Conservation (phyloP, 2,113 vertebrate genomes). For the Ornithorhynchus anatinus region DNA sequence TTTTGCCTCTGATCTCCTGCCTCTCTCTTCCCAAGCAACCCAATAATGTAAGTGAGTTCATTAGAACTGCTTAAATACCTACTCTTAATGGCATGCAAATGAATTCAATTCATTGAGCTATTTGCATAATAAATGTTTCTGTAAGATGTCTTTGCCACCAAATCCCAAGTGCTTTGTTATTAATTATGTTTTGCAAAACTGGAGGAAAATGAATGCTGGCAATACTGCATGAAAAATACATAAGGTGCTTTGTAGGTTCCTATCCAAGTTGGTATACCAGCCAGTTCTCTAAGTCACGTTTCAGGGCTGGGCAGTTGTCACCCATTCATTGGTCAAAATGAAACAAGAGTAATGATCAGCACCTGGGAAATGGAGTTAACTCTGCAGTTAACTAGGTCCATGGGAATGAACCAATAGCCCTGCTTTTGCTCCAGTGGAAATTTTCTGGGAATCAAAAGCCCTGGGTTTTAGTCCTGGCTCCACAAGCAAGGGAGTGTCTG, state of each 20-base stretch:
- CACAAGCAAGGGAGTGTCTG: too few relatives aligned
- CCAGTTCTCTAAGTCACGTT: too few relatives aligned
- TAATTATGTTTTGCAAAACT: slow-evolving; percentile 31
- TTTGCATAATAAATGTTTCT: slow-evolving; percentile 40
- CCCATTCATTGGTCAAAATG: too few relatives aligned
- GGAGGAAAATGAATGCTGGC: not conserved
- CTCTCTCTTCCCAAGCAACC: not conserved
- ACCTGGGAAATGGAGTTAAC: too few relatives aligned
- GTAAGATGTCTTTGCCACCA: slow-evolving; percentile 11
- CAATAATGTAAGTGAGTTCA: slow-evolving; percentile 8
- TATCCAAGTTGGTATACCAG: not conserved
- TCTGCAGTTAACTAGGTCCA: too few relatives aligned
- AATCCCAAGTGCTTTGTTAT: slow-evolving; percentile 33
- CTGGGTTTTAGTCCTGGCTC: too few relatives aligned
- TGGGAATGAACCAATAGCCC: too few relatives aligned
- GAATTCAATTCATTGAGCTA: slow-evolving; percentile 5
- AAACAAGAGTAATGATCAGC: too few relatives aligned
- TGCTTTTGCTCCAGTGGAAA: too few relatives aligned
- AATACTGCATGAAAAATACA: slow-evolving; percentile 6
- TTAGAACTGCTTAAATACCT: not conserved
- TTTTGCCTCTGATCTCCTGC: not conserved
- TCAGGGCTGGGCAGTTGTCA: too few relatives aligned
- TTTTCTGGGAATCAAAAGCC: too few relatives aligned
- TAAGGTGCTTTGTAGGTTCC: not conserved
- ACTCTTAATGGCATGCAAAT: slow-evolving; percentile 39